phyloP scores from a whole-genome alignment of 1,140 invertebrate genomes.

The Paraescarpia echinospica region DNA sequence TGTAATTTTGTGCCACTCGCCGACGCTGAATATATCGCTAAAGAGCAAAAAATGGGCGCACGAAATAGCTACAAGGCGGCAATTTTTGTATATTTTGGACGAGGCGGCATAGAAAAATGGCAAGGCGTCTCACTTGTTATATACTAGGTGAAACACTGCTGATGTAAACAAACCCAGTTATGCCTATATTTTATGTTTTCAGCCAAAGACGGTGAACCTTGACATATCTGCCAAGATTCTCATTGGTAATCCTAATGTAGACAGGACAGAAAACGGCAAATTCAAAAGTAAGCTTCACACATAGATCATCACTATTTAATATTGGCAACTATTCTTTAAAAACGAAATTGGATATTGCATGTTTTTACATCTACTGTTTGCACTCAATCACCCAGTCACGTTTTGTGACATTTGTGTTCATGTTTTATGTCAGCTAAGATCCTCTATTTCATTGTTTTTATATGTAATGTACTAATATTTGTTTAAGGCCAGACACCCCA shows the following conservation, averaged over 20 bases:
- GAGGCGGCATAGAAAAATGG: no score
- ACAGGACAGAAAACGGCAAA: conserved; percentile 52
- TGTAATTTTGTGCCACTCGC: no score
- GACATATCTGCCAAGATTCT: conserved; percentile 71
- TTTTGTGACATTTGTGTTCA: no score
- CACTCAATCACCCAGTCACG: neutral
- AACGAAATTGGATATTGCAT: neutral
- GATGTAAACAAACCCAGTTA: neutral
- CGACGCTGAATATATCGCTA: no score
- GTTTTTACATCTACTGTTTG: neutral
- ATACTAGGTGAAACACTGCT: no score
- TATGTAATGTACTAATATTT: no score
- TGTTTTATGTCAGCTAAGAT: neutral
- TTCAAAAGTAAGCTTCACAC: conserved; percentile 58
- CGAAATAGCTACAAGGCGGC: no score
- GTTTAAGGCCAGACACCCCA: no score
- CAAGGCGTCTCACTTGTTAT: no score
- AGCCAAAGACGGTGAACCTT: conserved; percentile 70
- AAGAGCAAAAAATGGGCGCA: no score
- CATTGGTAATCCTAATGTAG: conserved; percentile 60
- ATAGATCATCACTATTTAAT: neutral
- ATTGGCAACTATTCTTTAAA: no score
- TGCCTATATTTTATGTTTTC: conserved; percentile 49
- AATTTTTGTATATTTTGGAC: no score
- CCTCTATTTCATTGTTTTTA: neutral